phyloP scores from a whole-genome alignment of 2,113 vertebrate genomes.

The Catharus fuscescens region DNA sequence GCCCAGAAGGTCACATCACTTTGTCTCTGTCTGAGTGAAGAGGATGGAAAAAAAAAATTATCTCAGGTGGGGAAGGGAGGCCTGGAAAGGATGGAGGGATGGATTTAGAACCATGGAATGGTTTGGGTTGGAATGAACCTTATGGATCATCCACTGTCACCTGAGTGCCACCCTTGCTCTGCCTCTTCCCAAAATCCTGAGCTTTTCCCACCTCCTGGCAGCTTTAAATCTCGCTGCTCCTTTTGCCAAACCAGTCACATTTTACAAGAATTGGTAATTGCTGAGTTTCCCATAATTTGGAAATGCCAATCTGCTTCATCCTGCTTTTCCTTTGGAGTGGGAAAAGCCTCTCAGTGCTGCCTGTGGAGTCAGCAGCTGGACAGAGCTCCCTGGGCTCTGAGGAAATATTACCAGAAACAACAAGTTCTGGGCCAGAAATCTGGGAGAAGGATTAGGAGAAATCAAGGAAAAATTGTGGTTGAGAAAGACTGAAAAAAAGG shows the following conservation, averaged over 20 bases:
- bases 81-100: background rate
- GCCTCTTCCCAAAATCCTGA: background rate
- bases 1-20: slow-evolving; percentile 17
- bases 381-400: background rate
- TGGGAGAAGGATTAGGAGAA: background rate
- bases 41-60: background rate
- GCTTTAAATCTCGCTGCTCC: background rate
- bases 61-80: background rate
- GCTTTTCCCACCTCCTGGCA: background rate
- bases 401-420: background rate
- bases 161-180: background rate
- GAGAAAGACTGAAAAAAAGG: background rate
- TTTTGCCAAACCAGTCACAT: background rate
- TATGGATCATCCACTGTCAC: background rate
- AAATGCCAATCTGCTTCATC: background rate
- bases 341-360: background rate
- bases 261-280: background rate
- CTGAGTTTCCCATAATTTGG: background rate
- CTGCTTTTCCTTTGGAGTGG: background rate
- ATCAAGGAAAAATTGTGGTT: background rate
- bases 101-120: background rate
- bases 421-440: background rate
- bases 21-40: background rate
- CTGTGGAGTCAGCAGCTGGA: slow-evolving; percentile 26
- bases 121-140: background rate